Evolutionary conservation across 2,888 invertebrate genomes (phyloP), one percentile per base, ranked within the genome.

Genomic region (Drosophila dives): DNA sequence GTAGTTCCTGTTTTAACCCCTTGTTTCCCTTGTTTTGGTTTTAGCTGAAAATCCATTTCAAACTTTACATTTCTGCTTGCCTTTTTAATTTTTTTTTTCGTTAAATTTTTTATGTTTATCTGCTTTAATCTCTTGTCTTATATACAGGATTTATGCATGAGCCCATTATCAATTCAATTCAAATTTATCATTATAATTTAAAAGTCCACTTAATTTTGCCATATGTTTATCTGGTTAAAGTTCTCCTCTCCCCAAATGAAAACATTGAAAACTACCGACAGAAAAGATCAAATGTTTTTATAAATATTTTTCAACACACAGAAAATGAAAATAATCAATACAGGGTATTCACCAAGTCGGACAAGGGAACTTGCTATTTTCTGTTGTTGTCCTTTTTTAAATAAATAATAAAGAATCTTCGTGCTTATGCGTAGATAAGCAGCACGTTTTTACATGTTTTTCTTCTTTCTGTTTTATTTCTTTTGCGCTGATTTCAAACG

Each of bases 381-480:
- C 54, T 38, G 33, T 26, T 36, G 20, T 40, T 65, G 64, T 50
- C 42, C 58, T n/a, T 23, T 50, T 72, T 29, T 68, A 80, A 83
- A 86, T 82, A 68, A 81, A 81, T 83, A 86, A 82, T 75, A 80
- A 78, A 66, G 64, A 80, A 72, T 72, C 77, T 79, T 81, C 67
- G 70, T 74, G 84, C 82, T 68, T 75, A 60, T 64, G 77, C 80
- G 59, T 80, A 76, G 76, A 67, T 76, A 64, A 75, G 42, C 62
- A 49, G 59, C 34, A 32, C 8, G 58, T 60, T 56, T 54, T 48
- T 17, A 20, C 50, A 42, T 29, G 20, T n/a, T 59, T 61, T 42
- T 15, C 11, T 5, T 50, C 20, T 50, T 20, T n/a, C 20, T 12
- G 20, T 42, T 32, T 20, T 17, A n/a, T 51, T 26, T 45, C 40